These are phyloP conservation scores for Calameuta pallipes DNA, from an alignment of 2,888 invertebrate species.

Conservation along the genomic window DNA sequence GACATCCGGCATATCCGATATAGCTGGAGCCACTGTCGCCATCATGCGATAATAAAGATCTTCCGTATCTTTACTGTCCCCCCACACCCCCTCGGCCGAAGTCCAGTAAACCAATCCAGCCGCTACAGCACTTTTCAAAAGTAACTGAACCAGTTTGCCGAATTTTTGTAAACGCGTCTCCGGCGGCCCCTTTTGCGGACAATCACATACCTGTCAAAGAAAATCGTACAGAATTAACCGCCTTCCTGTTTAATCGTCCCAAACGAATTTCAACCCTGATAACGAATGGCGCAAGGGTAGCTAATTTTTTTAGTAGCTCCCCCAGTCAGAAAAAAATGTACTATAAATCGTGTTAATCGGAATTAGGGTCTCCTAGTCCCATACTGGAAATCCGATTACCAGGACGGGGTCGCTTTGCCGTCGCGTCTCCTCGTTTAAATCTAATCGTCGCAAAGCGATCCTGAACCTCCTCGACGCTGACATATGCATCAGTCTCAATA, in stretches of 20 bases:
- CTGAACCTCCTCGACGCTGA: neutral
- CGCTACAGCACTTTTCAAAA: constrained; percentile 59
- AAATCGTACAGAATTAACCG: constrained; percentile 26
- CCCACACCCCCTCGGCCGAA: constrained; percentile 66
- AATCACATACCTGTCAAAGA: constrained; percentile 59
- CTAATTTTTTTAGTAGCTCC: neutral
- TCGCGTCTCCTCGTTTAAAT: neutral
- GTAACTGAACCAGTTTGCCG: constrained; percentile 40
- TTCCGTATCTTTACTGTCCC: constrained; percentile 61
- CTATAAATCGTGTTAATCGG: neutral
- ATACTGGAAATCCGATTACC: neutral
- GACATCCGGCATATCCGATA: constrained; percentile 21
- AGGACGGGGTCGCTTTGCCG: neutral
- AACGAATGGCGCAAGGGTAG: neutral
- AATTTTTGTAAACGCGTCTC: constrained; percentile 20
- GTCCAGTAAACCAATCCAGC: constrained; percentile 64
- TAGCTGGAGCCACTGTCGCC: constrained; percentile 30
- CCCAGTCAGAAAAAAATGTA: neutral
- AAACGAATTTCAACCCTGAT: too few relatives aligned
- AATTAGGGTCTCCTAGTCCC: neutral
- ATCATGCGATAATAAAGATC: constrained; percentile 56
- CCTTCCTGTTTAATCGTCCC: neutral
- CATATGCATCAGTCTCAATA: neutral
- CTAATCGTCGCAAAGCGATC: neutral
- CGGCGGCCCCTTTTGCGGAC: constrained; percentile 39